Evolutionary conservation across 2,888 invertebrate genomes (phyloP).

Genomic region (Drosophila koepferae): DNA sequence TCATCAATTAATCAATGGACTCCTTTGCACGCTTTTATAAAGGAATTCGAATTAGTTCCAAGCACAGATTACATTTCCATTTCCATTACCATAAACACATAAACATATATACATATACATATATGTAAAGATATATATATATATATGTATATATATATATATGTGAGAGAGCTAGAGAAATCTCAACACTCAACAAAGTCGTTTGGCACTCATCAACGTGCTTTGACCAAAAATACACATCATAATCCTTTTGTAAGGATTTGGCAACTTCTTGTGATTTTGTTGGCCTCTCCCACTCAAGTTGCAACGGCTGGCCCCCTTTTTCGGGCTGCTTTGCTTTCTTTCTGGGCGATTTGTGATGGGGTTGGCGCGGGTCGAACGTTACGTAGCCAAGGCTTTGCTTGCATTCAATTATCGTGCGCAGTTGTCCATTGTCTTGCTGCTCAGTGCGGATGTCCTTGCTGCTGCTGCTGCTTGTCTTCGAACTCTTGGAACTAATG

Average conservation of each 20-base stretch:
- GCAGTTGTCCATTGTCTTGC: constrained; percentile 80
- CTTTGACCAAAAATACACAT: constrained; percentile 79
- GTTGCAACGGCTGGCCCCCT: constrained; percentile 37
- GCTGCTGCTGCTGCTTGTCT: constrained; percentile 29
- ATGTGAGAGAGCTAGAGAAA: constrained; percentile 36
- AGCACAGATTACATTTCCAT: constrained; percentile 32
- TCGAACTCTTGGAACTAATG: constrained; percentile 76
- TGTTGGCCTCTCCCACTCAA: constrained; percentile 22
- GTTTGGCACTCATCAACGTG: constrained; percentile 68
- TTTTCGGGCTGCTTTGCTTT: constrained; percentile 42
- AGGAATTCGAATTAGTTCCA: constrained; percentile 15
- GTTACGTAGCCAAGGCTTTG: constrained; percentile 38
- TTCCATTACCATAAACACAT: constrained; percentile 21
- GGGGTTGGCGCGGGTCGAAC: constrained; percentile 1
- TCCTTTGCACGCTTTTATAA: constrained; percentile 35
- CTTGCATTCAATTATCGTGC: constrained; percentile 77
- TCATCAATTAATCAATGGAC: constrained; percentile 54
- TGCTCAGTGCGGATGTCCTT: constrained; percentile 65
- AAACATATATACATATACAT: not conserved
- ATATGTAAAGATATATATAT: not conserved
- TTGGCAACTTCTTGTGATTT: constrained; percentile 68
- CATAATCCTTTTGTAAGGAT: constrained; percentile 81
- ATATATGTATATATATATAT: constrained; percentile 5
- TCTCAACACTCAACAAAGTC: constrained; percentile 53
- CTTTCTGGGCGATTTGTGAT: constrained; percentile 33